These are phyloP conservation scores for Vulpes vulpes DNA, from an alignment of 2,113 vertebrate genomes.

Conservation along the genomic window DNA sequence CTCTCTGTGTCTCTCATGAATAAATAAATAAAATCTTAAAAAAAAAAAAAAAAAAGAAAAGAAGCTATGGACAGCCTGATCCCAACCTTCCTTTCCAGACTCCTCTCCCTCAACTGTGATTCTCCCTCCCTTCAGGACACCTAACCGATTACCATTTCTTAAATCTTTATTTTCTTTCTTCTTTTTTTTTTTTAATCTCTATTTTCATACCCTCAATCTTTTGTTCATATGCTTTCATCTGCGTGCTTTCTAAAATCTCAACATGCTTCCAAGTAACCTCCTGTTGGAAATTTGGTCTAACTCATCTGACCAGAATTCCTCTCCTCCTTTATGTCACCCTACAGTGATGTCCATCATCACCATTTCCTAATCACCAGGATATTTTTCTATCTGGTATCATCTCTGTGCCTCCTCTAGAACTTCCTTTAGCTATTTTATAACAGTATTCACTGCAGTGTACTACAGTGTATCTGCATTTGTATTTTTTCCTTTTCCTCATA, in stretches of 20 bases:
- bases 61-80: background rate
- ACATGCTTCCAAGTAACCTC: background rate
- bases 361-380: background rate
- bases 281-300: background rate
- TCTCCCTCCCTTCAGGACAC: background rate
- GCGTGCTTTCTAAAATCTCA: background rate
- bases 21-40: too few relatives aligned
- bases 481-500: constrained; percentile 2
- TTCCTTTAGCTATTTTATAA: background rate
- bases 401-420: background rate
- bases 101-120: background rate
- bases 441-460: background rate
- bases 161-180: background rate
- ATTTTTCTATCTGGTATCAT: background rate
- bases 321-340: background rate
- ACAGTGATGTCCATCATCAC: background rate
- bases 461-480: background rate
- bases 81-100: background rate
- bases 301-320: background rate
- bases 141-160: background rate
- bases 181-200: background rate
- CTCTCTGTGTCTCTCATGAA: too few relatives aligned
- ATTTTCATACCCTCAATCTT: background rate
- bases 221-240: background rate
- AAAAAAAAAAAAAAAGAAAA: too few relatives aligned